phyloP scores from a whole-genome alignment of 2,888 invertebrate species.

The Drosophila leonis region DNA sequence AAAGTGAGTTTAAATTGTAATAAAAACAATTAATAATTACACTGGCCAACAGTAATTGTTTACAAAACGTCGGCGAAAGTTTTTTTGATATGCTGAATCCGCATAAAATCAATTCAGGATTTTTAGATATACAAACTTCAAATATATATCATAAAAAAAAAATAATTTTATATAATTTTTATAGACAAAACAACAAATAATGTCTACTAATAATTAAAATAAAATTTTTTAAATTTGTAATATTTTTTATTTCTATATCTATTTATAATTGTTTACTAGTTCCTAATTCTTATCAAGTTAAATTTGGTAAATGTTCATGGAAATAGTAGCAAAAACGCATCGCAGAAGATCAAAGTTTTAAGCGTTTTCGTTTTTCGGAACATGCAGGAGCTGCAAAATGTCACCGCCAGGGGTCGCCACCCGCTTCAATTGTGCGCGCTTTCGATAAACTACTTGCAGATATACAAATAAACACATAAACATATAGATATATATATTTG shows the following conservation, averaged over 20 bases:
- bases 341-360: not conserved
- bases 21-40: no score
- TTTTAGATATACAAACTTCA: no score
- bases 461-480: slow-evolving; percentile 9
- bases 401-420: slow-evolving; percentile 30
- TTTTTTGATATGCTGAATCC: no score
- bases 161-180: no score
- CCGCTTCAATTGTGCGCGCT: slow-evolving; percentile 45
- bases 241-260: not conserved
- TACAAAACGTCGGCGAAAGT: not conserved
- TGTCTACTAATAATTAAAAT: no score
- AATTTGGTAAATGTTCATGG: not conserved
- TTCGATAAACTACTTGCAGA: slow-evolving; percentile 35
- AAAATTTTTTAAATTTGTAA: not conserved
- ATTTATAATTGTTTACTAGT: not conserved
- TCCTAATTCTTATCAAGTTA: not conserved
- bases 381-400: slow-evolving; percentile 6
- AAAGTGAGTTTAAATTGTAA: not conserved
- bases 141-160: no score
- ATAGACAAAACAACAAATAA: no score
- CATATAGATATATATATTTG: not conserved
- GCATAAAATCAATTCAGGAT: no score
- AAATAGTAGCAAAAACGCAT: not conserved
- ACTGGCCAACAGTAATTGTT: not conserved
- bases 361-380: slow-evolving; percentile 20